phyloP scores from a whole-genome alignment of 1,140 invertebrate genomes.

The Drosophila carrolli region DNA sequence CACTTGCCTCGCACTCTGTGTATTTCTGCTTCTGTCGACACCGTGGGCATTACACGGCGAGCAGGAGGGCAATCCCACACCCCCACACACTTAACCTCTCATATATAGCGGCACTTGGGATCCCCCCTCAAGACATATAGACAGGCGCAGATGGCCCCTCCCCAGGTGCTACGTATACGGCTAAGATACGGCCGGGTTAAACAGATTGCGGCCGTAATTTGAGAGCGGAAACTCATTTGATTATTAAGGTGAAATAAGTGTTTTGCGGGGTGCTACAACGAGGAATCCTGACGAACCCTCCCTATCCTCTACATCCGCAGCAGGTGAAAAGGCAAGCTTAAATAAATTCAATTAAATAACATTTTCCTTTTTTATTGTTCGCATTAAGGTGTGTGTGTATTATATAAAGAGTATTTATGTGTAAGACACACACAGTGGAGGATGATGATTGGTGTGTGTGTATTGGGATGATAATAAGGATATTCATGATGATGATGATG shows the following conservation, averaged over 20 bases:
- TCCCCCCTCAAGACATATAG: slow-evolving; percentile 51
- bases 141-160: slow-evolving; percentile 47
- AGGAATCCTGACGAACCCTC: neutral
- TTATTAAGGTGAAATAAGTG: slow-evolving; percentile 82
- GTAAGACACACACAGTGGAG: slow-evolving; percentile 26
- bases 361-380: slow-evolving; percentile 80
- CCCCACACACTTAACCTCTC: slow-evolving; percentile 50
- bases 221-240: slow-evolving; percentile 81
- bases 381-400: slow-evolving; percentile 60
- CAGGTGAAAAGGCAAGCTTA: slow-evolving; percentile 78
- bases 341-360: slow-evolving; percentile 84
- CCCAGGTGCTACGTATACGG: slow-evolving; percentile 23
- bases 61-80: slow-evolving; percentile 9
- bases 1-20: slow-evolving; percentile 65
- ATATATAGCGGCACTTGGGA: slow-evolving; percentile 20
- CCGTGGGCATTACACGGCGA: slow-evolving; percentile 2
- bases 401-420: slow-evolving; percentile 65
- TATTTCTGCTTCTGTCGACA: slow-evolving; percentile 25
- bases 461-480: slow-evolving; percentile 52
- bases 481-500: slow-evolving; percentile 62
- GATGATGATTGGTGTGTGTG: slow-evolving; percentile 14
- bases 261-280: slow-evolving; percentile 15
- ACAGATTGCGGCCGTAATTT: slow-evolving; percentile 83
- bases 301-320: slow-evolving; percentile 3
- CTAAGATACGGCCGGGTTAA: slow-evolving; percentile 57